Evolutionary conservation across 64 coral and sea anemone species (phyloP).

Genomic region (Pocillopora damicornis): DNA sequence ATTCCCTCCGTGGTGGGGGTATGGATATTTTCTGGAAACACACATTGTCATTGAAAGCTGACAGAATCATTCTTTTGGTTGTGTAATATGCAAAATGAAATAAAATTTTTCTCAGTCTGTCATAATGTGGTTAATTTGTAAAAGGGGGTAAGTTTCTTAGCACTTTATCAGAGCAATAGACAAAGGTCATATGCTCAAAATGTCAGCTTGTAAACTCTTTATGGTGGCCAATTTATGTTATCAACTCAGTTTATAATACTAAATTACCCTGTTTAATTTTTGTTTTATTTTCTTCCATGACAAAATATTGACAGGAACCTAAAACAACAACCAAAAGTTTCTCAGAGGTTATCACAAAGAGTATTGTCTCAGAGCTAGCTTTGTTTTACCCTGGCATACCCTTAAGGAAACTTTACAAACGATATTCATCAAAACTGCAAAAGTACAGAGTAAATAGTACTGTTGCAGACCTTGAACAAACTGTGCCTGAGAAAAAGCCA

Average conservation of each 20-base stretch:
- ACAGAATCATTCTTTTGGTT: too few species aligned
- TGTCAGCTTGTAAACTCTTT: neutral
- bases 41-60: too few species aligned
- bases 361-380: conserved; percentile 47
- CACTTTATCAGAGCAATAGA: neutral
- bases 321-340: neutral
- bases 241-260: too few species aligned
- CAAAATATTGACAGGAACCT: neutral
- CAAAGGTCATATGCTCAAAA: too few species aligned
- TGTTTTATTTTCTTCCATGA: neutral
- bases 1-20: too few species aligned
- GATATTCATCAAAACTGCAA: conserved; percentile 51
- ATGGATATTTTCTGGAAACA: too few species aligned
- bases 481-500: neutral
- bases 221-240: too few species aligned
- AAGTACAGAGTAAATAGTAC: neutral
- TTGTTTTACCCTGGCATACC: conserved; percentile 68
- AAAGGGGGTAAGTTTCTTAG: neutral
- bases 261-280: neutral
- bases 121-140: too few species aligned
- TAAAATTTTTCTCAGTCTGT: too few species aligned
- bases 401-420: conserved; percentile 66
- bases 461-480: neutral
- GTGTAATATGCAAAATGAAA: too few species aligned
- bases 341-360: conserved; percentile 47